Base-by-base conservation (phyloP, 1,140 invertebrate genomes). In the Batillaria attramentaria region DNA sequence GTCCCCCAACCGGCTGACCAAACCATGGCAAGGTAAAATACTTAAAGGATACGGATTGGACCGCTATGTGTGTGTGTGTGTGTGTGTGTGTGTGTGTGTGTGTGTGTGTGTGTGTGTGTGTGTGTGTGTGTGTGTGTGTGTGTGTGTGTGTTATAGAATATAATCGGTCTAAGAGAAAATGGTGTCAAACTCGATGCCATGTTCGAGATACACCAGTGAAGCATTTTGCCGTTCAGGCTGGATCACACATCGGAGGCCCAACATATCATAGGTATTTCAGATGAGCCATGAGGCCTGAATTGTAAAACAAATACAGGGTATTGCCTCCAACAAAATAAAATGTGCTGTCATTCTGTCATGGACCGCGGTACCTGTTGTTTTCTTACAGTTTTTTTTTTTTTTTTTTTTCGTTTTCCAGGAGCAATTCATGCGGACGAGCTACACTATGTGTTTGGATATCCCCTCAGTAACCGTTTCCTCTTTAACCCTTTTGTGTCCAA, bases 401-500 rank as follows among this genome's bases (percentile, higher is more conserved):
- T 33, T 13, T 4, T 66, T 66, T 6, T 5, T 8, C 33, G 6
- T 69, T 4, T 28, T 33, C n/a, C 4, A 42, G 66, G 66, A 18
- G 66, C 66, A 3, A 41, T 41, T 41, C 66, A 69, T 69, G 66
- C 66, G 3, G 66, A 69, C 42, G 66, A 69, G 42, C 37, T 69
- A n/a, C 66, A 69, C 0, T 69, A 69, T 41, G 66, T 69, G 13
- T 69, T 69, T 24, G 66, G 66, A n/a, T 42, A 10, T 41, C 66
- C 66, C 13, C 35, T 69, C 37, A 69, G 3, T 41, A 33, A 69
- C 37, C 37, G 42, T 20, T 20, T 20, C 66, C 39, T 69, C 35
- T 69, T 35, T 35, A 69, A 69, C n/a, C 37, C 20, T 69, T 69
- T 69, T 41, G 66, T 69, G 37, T 41, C 66, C 35, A 41, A 4